A percentile compares a stretch with the other conserved stretches of the same genome.
Conservation (phyloP, 2,797 vertebrate species). For the Miichthys miiuy region DNA sequence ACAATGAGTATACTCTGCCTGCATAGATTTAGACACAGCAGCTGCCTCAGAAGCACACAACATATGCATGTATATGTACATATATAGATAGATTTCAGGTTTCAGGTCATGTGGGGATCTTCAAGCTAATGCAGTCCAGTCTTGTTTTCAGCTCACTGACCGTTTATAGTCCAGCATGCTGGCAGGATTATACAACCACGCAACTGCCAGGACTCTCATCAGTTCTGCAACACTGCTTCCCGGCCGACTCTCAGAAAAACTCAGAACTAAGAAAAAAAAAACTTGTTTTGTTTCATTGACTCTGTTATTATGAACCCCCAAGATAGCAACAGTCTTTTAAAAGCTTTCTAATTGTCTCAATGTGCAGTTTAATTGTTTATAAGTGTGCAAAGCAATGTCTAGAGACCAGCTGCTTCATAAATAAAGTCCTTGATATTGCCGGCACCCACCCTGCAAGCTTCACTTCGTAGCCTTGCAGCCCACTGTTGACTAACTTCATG, state of each 20-base stretch:
- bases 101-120: slow-evolving; percentile 9
- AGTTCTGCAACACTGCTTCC: slow-evolving; percentile 51
- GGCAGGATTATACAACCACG: slow-evolving; percentile 39
- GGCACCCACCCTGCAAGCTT: slow-evolving; percentile 9
- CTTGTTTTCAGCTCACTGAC: slow-evolving; percentile 45
- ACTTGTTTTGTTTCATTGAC: slow-evolving; percentile 31
- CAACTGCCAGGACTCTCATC: slow-evolving; percentile 38
- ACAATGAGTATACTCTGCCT: neutral
- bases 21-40: slow-evolving; percentile 1
- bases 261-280: neutral
- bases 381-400: slow-evolving; percentile 49
- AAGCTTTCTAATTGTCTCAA: slow-evolving; percentile 47
- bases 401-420: slow-evolving; percentile 51
- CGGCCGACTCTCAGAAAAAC: neutral
- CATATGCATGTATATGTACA: slow-evolving; percentile 8
- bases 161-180: slow-evolving; percentile 25
- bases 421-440: slow-evolving; percentile 32
- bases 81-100: neutral
- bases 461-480: neutral
- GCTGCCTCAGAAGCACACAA: neutral
- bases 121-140: neutral
- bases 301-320: slow-evolving; percentile 39
- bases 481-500: slow-evolving; percentile 13
- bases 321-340: slow-evolving; percentile 44
- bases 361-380: slow-evolving; percentile 53